Evolutionary conservation across 1,140 invertebrate genomes (phyloP).

Genomic region (Trichoplusia ni): DNA sequence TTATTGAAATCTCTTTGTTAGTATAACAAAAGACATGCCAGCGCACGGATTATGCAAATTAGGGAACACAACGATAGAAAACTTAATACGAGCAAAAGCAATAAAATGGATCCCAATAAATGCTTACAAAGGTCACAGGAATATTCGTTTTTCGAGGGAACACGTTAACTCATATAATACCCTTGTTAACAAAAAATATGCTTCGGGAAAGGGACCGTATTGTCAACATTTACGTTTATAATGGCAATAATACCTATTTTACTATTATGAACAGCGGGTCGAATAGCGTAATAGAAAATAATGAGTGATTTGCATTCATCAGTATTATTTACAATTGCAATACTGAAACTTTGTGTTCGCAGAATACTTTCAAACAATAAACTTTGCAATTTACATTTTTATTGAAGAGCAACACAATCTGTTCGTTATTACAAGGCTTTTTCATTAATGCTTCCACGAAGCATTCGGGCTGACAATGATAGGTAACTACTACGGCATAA

Average conservation of each 20-base stretch:
- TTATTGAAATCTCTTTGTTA: conserved; percentile 44
- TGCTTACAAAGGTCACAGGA: conserved; percentile 40
- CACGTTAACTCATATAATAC: conserved; percentile 40
- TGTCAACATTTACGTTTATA: conserved; percentile 38
- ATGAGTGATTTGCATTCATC: background rate
- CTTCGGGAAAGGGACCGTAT: conserved; percentile 29
- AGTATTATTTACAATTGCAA: background rate
- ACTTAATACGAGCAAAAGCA: conserved; percentile 14
- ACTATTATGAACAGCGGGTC: conserved; percentile 7
- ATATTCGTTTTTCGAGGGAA: conserved; percentile 37
- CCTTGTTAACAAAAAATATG: conserved; percentile 44
- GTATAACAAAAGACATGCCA: conserved; percentile 32
- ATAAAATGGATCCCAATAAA: conserved; percentile 29
- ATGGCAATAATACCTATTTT: conserved; percentile 33
- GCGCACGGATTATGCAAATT: conserved; percentile 33
- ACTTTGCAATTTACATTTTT: conserved; percentile 15
- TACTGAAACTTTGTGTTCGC: background rate
- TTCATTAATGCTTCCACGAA: background rate
- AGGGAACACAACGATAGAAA: conserved; percentile 24
- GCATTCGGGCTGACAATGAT: background rate
- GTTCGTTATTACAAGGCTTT: conserved; percentile 2
- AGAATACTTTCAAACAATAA: background rate
- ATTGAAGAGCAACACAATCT: conserved; percentile 8
- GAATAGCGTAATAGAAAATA: background rate
- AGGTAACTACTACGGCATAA: too few species aligned